Percentiles rank a stretch among this genome's conserved stretches.
Evolutionary conservation across 1,140 invertebrate species (phyloP).

Genomic region (Musca domestica): DNA sequence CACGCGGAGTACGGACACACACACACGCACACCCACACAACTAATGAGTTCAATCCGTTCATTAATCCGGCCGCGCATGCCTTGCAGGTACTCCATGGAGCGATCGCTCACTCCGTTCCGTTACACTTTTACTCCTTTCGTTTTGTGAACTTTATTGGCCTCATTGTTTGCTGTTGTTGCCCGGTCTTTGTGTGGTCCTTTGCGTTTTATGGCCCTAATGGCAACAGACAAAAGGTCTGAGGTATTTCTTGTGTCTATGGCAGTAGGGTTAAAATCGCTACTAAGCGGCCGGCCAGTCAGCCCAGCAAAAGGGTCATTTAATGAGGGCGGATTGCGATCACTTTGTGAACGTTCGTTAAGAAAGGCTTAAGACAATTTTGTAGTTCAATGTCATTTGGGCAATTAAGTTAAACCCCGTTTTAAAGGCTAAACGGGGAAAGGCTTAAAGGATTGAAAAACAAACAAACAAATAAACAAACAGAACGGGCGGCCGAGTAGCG

Average conservation of each 20-base stretch:
- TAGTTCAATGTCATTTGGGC: conserved; percentile 16
- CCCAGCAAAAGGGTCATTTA: no score
- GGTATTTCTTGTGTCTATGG: not conserved
- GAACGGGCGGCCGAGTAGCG: no score
- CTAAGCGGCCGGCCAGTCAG: no score
- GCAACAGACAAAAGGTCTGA: conserved; percentile 3
- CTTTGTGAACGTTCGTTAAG: no score
- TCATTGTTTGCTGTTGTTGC: not conserved
- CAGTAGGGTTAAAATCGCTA: no score
- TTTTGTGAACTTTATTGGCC: conserved; percentile 1
- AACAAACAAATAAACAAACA: no score
- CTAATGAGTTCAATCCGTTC: conserved; percentile 7
- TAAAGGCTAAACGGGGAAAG: conserved; percentile 1
- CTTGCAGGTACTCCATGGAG: not conserved
- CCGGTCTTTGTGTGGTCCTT: not conserved
- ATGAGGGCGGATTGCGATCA: no score
- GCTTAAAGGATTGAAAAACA: not conserved
- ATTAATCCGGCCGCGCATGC: not conserved
- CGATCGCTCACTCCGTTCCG: not conserved
- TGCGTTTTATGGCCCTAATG: not conserved
- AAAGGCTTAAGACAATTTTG: not conserved
- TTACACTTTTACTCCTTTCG: conserved; percentile 9
- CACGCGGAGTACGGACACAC: not conserved
- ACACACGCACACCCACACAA: not conserved
- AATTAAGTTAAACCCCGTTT: conserved; percentile 15